A percentile compares a stretch with the other conserved stretches of the same genome.
phyloP scores from a whole-genome alignment of 1,140 invertebrate species.

The Acromyrmex charruanus region DNA sequence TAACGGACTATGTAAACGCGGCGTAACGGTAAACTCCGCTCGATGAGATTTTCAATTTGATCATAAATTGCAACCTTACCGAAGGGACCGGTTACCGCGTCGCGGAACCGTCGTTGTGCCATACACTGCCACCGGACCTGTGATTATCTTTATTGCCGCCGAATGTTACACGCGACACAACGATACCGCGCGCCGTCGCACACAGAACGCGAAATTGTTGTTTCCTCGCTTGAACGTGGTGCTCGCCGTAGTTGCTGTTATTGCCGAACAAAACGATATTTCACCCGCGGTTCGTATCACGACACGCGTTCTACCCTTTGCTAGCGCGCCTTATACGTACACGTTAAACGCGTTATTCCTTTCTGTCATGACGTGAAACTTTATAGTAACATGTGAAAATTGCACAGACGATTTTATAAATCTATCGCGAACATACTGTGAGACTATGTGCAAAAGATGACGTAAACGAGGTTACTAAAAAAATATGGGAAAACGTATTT shows the following conservation, averaged over 20 bases:
- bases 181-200: constrained; percentile 30
- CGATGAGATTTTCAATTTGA: constrained; percentile 74
- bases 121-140: constrained; percentile 6
- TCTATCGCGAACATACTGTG: not conserved
- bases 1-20: constrained; percentile 51
- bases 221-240: constrained; percentile 30
- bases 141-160: constrained; percentile 74
- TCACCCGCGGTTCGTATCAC: not conserved
- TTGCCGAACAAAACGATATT: constrained; percentile 50
- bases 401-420: not conserved
- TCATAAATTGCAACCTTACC: constrained; percentile 70
- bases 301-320: not conserved
- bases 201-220: constrained; percentile 58
- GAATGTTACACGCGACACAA: constrained; percentile 32
- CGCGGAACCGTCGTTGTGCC: constrained; percentile 28
- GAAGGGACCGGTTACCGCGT: constrained; percentile 30
- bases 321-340: not conserved
- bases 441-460: not conserved
- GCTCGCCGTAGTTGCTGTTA: constrained; percentile 36
- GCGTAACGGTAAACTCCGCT: constrained; percentile 27
- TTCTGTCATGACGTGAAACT: not conserved
- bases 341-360: constrained; percentile 34
- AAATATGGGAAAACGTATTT: not conserved
- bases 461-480: not conserved
- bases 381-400: constrained; percentile 8